Percentiles rank a stretch among this genome's conserved stretches.
Conservation (phyloP, 2,113 vertebrate genomes). For the Hylia prasina region DNA sequence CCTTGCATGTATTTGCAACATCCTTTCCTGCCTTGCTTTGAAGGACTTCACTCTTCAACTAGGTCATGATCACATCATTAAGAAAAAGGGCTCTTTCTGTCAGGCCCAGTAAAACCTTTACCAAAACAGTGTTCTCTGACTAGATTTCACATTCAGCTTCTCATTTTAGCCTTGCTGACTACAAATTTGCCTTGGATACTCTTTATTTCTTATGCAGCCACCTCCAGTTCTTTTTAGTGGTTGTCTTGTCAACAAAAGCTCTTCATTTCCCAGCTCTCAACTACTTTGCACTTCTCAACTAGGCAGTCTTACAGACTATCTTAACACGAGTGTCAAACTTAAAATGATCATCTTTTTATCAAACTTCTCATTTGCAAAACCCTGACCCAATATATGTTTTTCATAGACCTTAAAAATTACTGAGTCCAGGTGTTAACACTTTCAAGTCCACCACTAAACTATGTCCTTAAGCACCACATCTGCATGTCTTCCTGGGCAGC, state of each 20-base stretch:
- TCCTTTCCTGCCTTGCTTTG: not conserved
- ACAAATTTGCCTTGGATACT: not conserved
- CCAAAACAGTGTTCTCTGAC: not conserved
- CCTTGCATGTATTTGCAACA: not conserved
- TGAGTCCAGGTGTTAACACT: not conserved
- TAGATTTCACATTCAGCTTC: not conserved
- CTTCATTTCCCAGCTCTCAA: not conserved
- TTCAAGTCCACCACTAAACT: not conserved
- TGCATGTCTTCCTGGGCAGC: not conserved
- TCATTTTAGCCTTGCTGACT: not conserved
- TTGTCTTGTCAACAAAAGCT: not conserved
- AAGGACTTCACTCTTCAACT: not conserved
- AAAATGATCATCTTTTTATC: not conserved
- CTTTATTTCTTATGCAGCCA: not conserved
- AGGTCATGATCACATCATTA: not conserved
- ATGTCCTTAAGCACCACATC: not conserved
- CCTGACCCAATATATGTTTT: not conserved
- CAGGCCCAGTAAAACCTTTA: not conserved
- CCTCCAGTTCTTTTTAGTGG: not conserved
- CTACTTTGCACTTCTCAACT: not conserved
- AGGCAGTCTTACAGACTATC: not conserved
- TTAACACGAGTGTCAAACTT: not conserved
- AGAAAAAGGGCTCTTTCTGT: not conserved
- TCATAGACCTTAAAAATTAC: not conserved
- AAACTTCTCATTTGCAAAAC: not conserved